Conservation (phyloP, 2,113 vertebrate species). For the Willisornis vidua region DNA sequence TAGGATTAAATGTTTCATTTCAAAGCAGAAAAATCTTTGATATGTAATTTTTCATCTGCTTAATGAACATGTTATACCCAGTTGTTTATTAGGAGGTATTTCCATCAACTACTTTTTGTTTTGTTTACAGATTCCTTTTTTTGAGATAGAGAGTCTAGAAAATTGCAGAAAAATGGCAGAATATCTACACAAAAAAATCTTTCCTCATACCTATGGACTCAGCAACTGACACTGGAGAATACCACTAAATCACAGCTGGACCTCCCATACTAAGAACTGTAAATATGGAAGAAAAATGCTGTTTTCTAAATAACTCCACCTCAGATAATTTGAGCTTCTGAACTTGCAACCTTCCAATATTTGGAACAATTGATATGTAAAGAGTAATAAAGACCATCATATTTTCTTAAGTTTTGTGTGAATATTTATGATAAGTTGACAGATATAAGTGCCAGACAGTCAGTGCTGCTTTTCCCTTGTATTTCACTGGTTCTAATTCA, state of each 20-base stretch:
- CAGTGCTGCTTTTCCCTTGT: background rate
- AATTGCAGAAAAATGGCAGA: conserved; percentile 71
- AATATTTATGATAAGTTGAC: background rate
- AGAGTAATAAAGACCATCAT: background rate
- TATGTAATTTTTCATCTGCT: background rate
- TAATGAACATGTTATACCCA: background rate
- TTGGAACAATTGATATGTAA: background rate
- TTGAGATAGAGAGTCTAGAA: conserved; percentile 80
- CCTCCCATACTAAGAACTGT: background rate
- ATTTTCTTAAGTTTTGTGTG: conserved; percentile 23
- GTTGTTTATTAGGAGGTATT: background rate
- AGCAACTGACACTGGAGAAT: conserved; percentile 69
- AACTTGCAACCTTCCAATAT: background rate
- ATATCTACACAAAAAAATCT: conserved; percentile 90
- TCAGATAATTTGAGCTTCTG: background rate
- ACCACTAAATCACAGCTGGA: background rate
- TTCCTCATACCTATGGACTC: conserved; percentile 76
- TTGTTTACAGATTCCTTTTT: conserved; percentile 84
- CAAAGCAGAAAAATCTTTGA: background rate
- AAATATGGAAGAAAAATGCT: background rate
- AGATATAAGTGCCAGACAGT: background rate
- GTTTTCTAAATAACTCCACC: background rate
- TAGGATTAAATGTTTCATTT: background rate
- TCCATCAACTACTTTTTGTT: background rate
- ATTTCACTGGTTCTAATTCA: background rate